Percentiles rank a stretch among this genome's conserved stretches.
These are phyloP conservation scores for Brachirus orientalis DNA, from an alignment of 2,113 vertebrate species.

Conservation along the genomic window DNA sequence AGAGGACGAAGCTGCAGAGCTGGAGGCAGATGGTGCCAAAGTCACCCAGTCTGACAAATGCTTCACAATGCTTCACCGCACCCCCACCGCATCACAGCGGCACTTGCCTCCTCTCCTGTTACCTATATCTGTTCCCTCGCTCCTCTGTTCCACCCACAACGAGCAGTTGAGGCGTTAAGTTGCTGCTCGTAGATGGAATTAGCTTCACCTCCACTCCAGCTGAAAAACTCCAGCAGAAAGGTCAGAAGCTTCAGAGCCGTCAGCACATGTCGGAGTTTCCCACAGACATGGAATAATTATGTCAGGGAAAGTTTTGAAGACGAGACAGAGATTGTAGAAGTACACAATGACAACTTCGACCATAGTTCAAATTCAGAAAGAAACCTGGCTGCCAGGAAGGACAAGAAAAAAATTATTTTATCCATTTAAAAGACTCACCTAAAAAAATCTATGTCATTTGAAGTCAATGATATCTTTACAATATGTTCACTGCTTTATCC, in stretches of 20 bases:
- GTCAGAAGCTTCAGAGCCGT: slow-evolving; percentile 6
- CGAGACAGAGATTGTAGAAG: background rate
- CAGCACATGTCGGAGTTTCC: slow-evolving; percentile 23
- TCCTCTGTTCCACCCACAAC: slow-evolving; percentile 29
- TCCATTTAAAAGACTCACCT: too few relatives aligned
- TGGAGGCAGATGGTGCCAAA: slow-evolving; percentile 82
- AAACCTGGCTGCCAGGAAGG: too few relatives aligned
- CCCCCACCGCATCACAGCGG: background rate
- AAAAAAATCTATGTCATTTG: too few relatives aligned
- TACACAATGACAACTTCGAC: too few relatives aligned
- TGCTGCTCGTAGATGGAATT: slow-evolving; percentile 19
- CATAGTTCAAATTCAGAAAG: too few relatives aligned
- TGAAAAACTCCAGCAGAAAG: slow-evolving; percentile 36
- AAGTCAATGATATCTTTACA: too few relatives aligned
- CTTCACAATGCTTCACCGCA: slow-evolving; percentile 10
- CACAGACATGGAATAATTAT: slow-evolving; percentile 32
- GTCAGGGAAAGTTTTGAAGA: slow-evolving; percentile 1
- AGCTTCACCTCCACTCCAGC: slow-evolving; percentile 19
- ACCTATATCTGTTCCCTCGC: background rate
- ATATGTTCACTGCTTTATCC: too few relatives aligned
- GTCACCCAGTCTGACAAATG: slow-evolving; percentile 67
- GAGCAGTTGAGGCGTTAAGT: slow-evolving; percentile 45
- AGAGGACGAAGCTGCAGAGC: slow-evolving; percentile 65
- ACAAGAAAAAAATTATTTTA: too few relatives aligned
- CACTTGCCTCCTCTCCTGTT: background rate